Base-by-base conservation (phyloP, 2,888 invertebrate species). In the Drosophila barbarae region DNA sequence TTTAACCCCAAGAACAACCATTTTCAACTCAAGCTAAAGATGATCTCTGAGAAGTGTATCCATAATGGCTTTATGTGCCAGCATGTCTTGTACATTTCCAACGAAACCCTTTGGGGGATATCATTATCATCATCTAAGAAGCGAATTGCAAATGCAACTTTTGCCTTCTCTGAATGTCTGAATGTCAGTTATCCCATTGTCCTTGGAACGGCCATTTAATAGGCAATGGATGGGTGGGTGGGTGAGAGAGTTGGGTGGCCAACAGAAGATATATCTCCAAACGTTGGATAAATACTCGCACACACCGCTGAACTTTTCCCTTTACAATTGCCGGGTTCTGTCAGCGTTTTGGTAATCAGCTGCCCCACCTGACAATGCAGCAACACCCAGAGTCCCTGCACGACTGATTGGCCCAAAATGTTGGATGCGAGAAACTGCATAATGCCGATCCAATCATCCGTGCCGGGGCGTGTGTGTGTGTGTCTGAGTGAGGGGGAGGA, bases 371-470 rank as follows among this genome's bases (percentile, higher is more conserved):
- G 51, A 44, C 55, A 59, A 52, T 52, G 35, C 30, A n/a, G 8
- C 50, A 10, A 12, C 49, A 28, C 23, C 34, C 44, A 3, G 26
- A 23, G 26, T 26, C 26, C 26, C 10, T 26, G 3, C 23, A 10
- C 58, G 35, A 56, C 64, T 74, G 79, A 79, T 79, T 77, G 75
- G 69, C 64, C 44, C 68, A 67, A 68, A 68, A 49, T 42, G 49
- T 23, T 18, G 53, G 39, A 41, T 66, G 64, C 42, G 57, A 34
- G 10, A 53, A 58, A 53, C 77, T 77, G 73, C 71, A 73, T 69
- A 73, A 74, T 69, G 65, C 64, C 58, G 54, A 66, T 42, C 68
- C 61, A 77, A 66, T 79, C 77, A 73, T 66, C 64, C 58, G 47
- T 52, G 53, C 12, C 35, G 23, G 34, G 4, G 36, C 26, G 5